phyloP scores from a whole-genome alignment of 1,140 invertebrate genomes.

The Sycophaga agraensis region DNA sequence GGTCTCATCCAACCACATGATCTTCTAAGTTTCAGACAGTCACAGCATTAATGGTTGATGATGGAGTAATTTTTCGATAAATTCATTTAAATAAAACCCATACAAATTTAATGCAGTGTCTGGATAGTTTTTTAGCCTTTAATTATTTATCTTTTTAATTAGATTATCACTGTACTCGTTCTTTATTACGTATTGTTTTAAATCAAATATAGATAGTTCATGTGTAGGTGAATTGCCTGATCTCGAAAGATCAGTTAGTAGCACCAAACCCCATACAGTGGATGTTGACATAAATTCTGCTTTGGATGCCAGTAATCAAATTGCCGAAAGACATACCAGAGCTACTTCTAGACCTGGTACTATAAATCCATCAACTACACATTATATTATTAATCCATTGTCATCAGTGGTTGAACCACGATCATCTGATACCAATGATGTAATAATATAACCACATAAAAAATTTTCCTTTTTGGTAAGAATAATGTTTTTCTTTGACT shows the following conservation, averaged over 20 bases:
- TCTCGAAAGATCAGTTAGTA: conserved; percentile 47
- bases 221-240: conserved; percentile 45
- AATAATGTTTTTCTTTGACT: too few species aligned
- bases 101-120: too few species aligned
- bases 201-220: conserved; percentile 4
- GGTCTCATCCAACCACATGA: background rate
- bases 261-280: conserved; percentile 45
- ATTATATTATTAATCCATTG: conserved; percentile 4
- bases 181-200: too few species aligned
- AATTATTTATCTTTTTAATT: too few species aligned
- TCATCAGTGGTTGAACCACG: background rate
- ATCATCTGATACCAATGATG: conserved; percentile 13
- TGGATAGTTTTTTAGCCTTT: too few species aligned
- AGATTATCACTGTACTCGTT: too few species aligned
- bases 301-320: conserved; percentile 27
- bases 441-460: conserved; percentile 19
- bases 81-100: too few species aligned
- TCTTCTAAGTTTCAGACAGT: conserved; percentile 11
- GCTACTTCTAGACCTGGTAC: background rate
- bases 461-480: conserved; percentile 13
- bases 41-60: conserved; percentile 45
- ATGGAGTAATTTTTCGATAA: too few species aligned
- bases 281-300: conserved; percentile 39
- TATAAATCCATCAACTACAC: too few species aligned
- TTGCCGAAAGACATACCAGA: background rate